These are phyloP conservation scores for Podabrus alpinus DNA, from an alignment of 2,888 invertebrate species.

Conservation along the genomic window DNA sequence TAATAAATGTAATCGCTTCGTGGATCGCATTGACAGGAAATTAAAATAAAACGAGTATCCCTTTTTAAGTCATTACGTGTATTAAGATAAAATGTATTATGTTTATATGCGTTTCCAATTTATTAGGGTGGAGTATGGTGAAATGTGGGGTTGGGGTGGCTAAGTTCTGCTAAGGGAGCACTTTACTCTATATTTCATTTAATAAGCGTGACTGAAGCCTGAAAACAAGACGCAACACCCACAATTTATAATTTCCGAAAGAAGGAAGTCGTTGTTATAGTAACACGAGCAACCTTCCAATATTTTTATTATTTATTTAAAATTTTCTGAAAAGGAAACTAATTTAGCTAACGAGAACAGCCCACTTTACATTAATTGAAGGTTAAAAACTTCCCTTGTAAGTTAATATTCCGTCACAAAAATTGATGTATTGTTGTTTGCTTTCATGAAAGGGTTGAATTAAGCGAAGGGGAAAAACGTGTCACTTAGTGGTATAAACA, in stretches of 20 bases:
- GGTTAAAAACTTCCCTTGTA: background rate
- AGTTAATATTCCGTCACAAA: background rate
- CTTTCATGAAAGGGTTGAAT: background rate
- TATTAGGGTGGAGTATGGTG: background rate
- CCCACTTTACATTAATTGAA: background rate
- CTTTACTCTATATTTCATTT: background rate
- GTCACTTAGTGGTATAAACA: background rate
- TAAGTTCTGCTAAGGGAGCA: background rate
- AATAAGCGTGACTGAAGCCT: background rate
- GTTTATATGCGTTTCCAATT: constrained; percentile 1
- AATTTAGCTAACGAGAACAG: background rate
- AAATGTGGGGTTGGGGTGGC: background rate
- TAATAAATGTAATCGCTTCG: background rate
- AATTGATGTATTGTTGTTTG: background rate
- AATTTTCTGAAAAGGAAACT: background rate
- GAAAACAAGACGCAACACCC: background rate
- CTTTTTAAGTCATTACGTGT: background rate
- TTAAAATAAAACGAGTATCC: background rate
- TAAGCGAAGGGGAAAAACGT: background rate
- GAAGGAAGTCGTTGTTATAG: background rate
- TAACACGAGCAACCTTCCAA: background rate
- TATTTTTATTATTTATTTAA: background rate
- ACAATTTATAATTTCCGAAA: background rate
- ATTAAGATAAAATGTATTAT: background rate
- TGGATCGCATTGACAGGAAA: background rate